These are phyloP conservation scores for Caenorhabditis briggsae DNA, from an alignment of 1,140 invertebrate species.

Conservation along the genomic window DNA sequence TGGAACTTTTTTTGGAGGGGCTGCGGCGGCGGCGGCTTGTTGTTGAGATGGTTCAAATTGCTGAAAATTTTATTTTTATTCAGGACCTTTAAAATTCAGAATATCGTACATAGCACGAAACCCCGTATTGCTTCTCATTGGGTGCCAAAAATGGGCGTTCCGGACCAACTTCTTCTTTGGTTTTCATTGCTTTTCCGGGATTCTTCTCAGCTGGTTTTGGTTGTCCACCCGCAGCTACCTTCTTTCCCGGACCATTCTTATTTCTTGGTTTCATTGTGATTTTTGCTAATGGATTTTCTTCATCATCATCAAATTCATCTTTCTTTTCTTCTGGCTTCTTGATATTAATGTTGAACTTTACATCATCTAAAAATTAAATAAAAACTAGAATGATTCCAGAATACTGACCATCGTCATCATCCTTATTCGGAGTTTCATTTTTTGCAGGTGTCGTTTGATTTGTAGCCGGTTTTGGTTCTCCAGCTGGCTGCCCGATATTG, in stretches of 20 bases:
- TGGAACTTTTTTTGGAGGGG: background rate
- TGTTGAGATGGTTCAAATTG: background rate
- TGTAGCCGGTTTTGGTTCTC: background rate
- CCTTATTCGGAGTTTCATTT: background rate
- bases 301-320: slow-evolving; percentile 34
- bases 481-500: background rate
- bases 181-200: background rate
- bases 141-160: slow-evolving; percentile 32
- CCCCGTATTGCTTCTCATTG: slow-evolving; percentile 25
- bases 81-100: background rate
- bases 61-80: background rate
- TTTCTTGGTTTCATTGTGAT: background rate
- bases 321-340: slow-evolving; percentile 16
- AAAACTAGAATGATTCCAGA: no score
- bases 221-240: background rate
- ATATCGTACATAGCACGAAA: slow-evolving; percentile 26
- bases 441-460: background rate
- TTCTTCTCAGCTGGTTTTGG: background rate
- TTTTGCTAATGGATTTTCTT: slow-evolving; percentile 41
- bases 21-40: background rate
- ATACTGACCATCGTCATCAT: slow-evolving; percentile 4
- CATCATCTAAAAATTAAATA: background rate
- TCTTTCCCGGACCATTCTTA: background rate
- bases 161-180: background rate
- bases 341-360: slow-evolving; percentile 11